Percentiles rank a stretch among this genome's conserved stretches.
These are phyloP conservation scores for Parambassis ranga DNA, from an alignment of 2,797 vertebrate genomes.

Conservation along the genomic window DNA sequence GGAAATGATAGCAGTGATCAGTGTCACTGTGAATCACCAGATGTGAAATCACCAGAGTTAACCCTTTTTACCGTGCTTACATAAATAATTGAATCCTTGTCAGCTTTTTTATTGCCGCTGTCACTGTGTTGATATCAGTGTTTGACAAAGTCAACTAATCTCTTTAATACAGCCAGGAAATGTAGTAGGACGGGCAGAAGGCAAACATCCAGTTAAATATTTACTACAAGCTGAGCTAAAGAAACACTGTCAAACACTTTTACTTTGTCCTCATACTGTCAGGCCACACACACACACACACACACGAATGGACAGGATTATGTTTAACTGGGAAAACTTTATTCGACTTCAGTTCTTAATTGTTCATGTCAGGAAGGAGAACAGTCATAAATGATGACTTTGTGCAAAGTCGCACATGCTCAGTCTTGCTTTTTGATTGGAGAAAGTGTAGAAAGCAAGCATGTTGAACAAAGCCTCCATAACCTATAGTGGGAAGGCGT, in stretches of 20 bases:
- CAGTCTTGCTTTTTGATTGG: slow-evolving; percentile 43
- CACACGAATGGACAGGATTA: too few species aligned
- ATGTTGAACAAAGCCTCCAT: background rate
- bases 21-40: slow-evolving; percentile 26
- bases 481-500: too few species aligned
- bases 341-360: too few species aligned
- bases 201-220: slow-evolving; percentile 59
- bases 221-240: background rate
- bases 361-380: background rate
- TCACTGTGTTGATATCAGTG: background rate
- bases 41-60: background rate
- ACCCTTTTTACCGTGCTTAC: background rate
- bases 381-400: too few species aligned
- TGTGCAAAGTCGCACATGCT: slow-evolving; percentile 28
- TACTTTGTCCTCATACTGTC: background rate
- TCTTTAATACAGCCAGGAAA: background rate
- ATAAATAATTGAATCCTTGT: background rate
- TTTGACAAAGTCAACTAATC: background rate
- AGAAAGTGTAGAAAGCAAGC: background rate
- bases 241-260: background rate
- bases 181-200: background rate
- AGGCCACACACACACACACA: too few species aligned
- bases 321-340: too few species aligned
- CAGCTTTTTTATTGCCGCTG: background rate
- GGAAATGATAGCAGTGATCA: slow-evolving; percentile 35